A percentile compares a stretch with the other conserved stretches of the same genome.
phyloP scores from a whole-genome alignment of 2,113 vertebrate genomes.

The Hypocryptadius cinnamomeus region DNA sequence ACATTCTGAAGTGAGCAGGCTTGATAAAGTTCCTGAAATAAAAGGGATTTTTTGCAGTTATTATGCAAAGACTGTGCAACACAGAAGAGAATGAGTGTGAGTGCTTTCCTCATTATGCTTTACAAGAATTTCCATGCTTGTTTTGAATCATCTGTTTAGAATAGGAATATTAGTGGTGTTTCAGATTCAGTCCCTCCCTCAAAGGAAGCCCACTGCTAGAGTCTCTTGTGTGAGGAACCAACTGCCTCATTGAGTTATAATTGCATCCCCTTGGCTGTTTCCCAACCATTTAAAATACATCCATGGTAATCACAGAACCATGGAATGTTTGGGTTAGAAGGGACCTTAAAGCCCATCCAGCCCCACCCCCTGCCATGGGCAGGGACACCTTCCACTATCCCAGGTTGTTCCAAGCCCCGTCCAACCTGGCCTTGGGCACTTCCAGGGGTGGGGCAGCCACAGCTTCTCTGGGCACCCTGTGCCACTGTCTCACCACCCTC shows the following conservation, averaged over 20 bases:
- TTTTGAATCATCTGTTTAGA: not conserved
- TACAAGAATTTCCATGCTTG: not conserved
- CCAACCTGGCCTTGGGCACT: not conserved
- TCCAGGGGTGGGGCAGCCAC: not conserved
- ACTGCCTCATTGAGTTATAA: not conserved
- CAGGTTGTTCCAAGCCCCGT: not conserved
- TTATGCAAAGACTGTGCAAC: not conserved
- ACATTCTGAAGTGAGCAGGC: not conserved
- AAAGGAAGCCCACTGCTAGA: not conserved
- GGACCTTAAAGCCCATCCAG: not conserved
- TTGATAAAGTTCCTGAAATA: not conserved
- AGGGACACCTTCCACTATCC: not conserved
- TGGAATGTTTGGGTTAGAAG: not conserved
- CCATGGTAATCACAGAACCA: not conserved
- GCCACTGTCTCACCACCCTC: fast-evolving
- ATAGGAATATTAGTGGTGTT: not conserved
- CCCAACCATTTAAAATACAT: not conserved
- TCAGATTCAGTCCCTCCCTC: not conserved
- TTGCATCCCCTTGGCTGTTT: not conserved
- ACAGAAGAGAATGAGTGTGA: not conserved
- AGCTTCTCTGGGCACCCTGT: not conserved
- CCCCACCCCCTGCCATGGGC: not conserved
- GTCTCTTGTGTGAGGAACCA: not conserved
- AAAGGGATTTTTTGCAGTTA: not conserved
- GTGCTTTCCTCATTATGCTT: not conserved